phyloP scores from a whole-genome alignment of 2,113 vertebrate genomes.

The Puntigrus tetrazona region DNA sequence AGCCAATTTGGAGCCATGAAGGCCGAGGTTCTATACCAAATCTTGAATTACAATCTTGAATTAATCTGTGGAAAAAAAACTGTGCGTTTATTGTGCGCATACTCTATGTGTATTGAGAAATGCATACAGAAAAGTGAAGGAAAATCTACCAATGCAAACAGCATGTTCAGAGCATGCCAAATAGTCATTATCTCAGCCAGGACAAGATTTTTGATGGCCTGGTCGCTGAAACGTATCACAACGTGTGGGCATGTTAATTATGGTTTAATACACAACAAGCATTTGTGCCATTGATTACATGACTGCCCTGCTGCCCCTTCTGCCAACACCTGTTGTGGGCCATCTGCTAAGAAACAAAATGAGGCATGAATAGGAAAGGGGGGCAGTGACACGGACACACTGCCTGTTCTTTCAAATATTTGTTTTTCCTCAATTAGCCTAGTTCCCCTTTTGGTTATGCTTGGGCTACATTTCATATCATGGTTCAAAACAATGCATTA shows the following conservation, averaged over 20 bases:
- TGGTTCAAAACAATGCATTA: neutral
- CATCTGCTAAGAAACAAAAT: slow-evolving; percentile 57
- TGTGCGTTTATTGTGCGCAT: neutral
- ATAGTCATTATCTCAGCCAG: neutral
- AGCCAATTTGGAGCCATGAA: neutral
- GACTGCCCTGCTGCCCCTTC: neutral
- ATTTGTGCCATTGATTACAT: slow-evolving; percentile 31
- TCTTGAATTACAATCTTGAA: neutral
- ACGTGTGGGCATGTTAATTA: neutral
- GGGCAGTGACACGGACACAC: slow-evolving; percentile 13
- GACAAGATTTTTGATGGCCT: neutral
- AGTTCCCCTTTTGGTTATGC: neutral
- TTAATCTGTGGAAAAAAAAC: no score
- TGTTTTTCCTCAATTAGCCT: neutral
- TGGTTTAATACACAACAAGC: slow-evolving; percentile 39
- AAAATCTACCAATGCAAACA: neutral
- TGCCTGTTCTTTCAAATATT: neutral
- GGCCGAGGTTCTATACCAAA: neutral
- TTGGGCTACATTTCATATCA: neutral
- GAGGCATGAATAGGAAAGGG: slow-evolving; percentile 16
- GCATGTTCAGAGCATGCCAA: neutral
- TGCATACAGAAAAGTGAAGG: neutral
- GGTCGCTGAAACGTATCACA: neutral
- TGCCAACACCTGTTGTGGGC: slow-evolving; percentile 51
- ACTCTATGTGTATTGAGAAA: neutral